Evolutionary conservation across 2,113 vertebrate species (phyloP), one percentile per base, ranked within the genome.

Genomic region (Cardinalis cardinalis): DNA sequence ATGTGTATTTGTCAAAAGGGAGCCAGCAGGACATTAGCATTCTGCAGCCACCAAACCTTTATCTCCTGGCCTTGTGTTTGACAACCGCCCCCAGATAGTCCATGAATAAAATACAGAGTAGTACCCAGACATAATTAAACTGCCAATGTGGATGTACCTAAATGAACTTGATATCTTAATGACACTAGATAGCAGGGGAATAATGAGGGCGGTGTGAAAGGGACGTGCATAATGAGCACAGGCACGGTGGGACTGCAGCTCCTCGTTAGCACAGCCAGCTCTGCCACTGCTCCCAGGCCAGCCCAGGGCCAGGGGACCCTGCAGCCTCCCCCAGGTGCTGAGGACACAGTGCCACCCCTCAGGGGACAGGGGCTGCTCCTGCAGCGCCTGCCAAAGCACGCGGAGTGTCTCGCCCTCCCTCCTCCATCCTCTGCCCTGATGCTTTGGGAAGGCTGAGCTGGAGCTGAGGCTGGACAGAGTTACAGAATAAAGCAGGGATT

Each of bases 161-260:
- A 98, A 97, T 96, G 97, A 97, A 97, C 95, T 89, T 93, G 97
- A 97, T 98, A 95, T 97, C 98, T 97, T 98, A 98, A 98, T 97
- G 97, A 96, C 94, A 92, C 92, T 36, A 93, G 97, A 96, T 94
- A 97, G 94, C 81, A 61, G 1, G 70, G 43, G 26, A 94, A 90
- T 94, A 96, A 97, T 91, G 97, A 95, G 85, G 95, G 95, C 70
- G 7, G 55, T 8, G 19, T 60, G 87, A 91, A 89, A 93, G 69
- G 73, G 95, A 85, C 46, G 91, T 41, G 96, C 89, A 92, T 91
- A 96, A 97, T 86, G 95, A 97, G 46, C 91, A 6, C 84, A 88
- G 94, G 75, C 87, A 55, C 49, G 81, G 81, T 75, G 10, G 88
- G 86, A 71, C 56, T 43, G 15, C 53, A 1, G 52, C 80, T 28